These are phyloP conservation scores for Spatulosminthurus flaviceps DNA, from an alignment of 2,888 invertebrate genomes.

Conservation along the genomic window DNA sequence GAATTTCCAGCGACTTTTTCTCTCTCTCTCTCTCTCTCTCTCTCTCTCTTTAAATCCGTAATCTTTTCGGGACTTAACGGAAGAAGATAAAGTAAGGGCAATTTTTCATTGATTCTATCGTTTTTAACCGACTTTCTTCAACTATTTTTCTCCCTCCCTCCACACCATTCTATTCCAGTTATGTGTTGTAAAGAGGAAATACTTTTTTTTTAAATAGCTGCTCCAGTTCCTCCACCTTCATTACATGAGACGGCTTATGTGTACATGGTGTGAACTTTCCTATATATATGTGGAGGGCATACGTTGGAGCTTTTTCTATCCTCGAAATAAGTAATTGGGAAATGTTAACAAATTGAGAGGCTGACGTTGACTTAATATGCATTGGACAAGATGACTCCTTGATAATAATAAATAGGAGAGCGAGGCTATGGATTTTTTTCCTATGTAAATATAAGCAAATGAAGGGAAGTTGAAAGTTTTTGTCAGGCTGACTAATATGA, in stretches of 20 bases:
- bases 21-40: conserved; percentile 24
- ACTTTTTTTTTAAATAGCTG: too few species aligned
- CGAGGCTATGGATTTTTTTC: too few species aligned
- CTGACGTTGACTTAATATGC: conserved; percentile 10
- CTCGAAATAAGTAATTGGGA: background rate
- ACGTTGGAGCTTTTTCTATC: too few species aligned
- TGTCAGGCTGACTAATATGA: background rate
- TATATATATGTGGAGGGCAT: too few species aligned
- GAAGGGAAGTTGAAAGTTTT: background rate
- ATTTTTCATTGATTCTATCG: conserved; percentile 24
- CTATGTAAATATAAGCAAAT: conserved; percentile 15
- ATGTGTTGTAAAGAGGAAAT: too few species aligned
- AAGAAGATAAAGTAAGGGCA: conserved; percentile 23
- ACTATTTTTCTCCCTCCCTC: conserved; percentile 2
- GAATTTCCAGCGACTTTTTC: conserved; percentile 38
- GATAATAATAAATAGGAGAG: background rate
- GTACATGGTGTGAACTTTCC: too few species aligned
- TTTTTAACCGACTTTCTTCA: background rate
- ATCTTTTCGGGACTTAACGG: background rate
- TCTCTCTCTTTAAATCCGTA: background rate
- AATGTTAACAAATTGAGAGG: background rate
- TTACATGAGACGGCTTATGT: too few species aligned
- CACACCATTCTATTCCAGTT: too few species aligned
- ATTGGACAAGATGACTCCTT: conserved; percentile 1
- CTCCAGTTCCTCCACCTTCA: too few species aligned